Percentiles rank a stretch among this genome's conserved stretches.
Evolutionary conservation across 2,113 vertebrate species (phyloP).

Genomic region (Arothron firmamentum): DNA sequence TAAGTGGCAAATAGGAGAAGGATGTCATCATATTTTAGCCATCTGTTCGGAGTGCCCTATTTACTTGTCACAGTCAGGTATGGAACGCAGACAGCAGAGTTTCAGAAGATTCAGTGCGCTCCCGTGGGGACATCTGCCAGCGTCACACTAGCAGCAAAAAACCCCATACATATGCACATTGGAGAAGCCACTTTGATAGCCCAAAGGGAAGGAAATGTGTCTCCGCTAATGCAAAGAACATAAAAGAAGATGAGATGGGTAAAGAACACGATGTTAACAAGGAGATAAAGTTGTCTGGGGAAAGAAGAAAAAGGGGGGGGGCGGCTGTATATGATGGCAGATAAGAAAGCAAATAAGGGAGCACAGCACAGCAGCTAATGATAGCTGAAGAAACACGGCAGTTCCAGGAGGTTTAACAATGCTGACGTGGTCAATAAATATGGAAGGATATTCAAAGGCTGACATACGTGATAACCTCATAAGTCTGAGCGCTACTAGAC

Average conservation of each 20-base stretch:
- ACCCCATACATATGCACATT: slow-evolving; percentile 34
- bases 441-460: slow-evolving; percentile 4
- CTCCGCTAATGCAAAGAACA: slow-evolving; percentile 30
- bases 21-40: slow-evolving; percentile 48
- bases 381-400: slow-evolving; percentile 14
- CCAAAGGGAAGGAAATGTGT: slow-evolving; percentile 25
- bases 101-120: slow-evolving; percentile 48
- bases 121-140: slow-evolving; percentile 46
- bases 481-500: no score
- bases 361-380: slow-evolving; percentile 26
- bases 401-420: slow-evolving; percentile 18
- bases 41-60: slow-evolving; percentile 35
- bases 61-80: slow-evolving; percentile 55
- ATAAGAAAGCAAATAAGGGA: slow-evolving; percentile 48
- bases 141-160: slow-evolving; percentile 26
- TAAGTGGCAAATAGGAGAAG: slow-evolving; percentile 36
- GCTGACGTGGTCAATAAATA: slow-evolving; percentile 19
- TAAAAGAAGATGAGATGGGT: slow-evolving; percentile 53
- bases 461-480: no score
- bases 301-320: slow-evolving; percentile 17
- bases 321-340: slow-evolving; percentile 39
- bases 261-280: slow-evolving; percentile 55
- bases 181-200: slow-evolving; percentile 40
- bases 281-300: slow-evolving; percentile 53
- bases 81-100: slow-evolving; percentile 56